A percentile compares a stretch with the other conserved stretches of the same genome.
These are phyloP conservation scores for Hypercompe scribonia DNA, from an alignment of 2,888 invertebrate species.

Conservation along the genomic window DNA sequence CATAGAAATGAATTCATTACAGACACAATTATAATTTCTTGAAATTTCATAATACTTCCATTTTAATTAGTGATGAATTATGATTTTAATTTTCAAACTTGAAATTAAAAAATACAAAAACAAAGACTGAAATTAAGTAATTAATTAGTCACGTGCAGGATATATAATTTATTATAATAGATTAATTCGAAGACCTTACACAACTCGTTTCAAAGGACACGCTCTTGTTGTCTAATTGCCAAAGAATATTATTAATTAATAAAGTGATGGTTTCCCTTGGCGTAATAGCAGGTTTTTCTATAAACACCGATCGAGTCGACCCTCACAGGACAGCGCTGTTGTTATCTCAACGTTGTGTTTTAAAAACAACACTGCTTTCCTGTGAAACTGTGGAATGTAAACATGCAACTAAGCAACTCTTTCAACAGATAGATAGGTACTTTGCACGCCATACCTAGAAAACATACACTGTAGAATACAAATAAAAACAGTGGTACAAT, in stretches of 20 bases:
- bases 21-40: neutral
- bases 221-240: neutral
- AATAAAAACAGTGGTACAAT: too few relatives aligned
- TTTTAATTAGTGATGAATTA: neutral
- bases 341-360: too few relatives aligned
- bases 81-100: neutral
- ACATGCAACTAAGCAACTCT: too few relatives aligned
- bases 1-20: neutral
- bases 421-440: too few relatives aligned
- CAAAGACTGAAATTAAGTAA: neutral
- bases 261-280: neutral
- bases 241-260: neutral
- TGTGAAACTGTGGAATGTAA: too few relatives aligned
- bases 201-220: neutral
- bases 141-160: neutral
- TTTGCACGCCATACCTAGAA: too few relatives aligned
- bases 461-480: too few relatives aligned
- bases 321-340: too few relatives aligned
- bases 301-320: neutral
- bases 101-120: neutral
- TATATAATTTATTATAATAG: neutral
- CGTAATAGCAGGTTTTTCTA: neutral
- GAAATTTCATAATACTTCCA: neutral
- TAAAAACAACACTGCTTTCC: too few relatives aligned
- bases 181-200: neutral